Percentiles rank a stretch among this genome's conserved stretches.
These are phyloP conservation scores for Acrossocheilus fasciatus DNA, from an alignment of 2,797 vertebrate species.

Conservation along the genomic window DNA sequence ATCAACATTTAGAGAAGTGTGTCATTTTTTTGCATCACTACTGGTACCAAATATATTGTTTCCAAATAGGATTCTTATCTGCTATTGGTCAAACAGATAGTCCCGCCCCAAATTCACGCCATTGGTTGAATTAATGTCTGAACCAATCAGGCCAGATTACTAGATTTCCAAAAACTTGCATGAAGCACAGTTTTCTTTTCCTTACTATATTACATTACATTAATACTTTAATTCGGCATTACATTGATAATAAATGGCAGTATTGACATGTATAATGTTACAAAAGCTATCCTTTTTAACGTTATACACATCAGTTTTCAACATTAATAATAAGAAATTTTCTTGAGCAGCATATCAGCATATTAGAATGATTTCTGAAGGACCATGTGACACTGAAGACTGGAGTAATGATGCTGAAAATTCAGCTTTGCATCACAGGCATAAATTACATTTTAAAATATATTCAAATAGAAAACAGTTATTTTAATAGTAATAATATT, in stretches of 20 bases:
- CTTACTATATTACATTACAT: neutral
- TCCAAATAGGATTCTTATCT: neutral
- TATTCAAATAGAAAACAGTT: neutral
- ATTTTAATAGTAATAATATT: neutral
- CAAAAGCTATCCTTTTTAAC: neutral
- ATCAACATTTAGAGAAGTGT: neutral
- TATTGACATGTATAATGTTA: neutral
- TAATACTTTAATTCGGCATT: neutral
- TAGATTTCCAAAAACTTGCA: neutral
- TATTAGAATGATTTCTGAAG: neutral
- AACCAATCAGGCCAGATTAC: conserved; percentile 1
- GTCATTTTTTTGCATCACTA: neutral
- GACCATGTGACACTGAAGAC: neutral
- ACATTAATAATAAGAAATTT: neutral
- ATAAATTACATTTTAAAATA: neutral
- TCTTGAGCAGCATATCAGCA: neutral
- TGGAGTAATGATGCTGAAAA: neutral
- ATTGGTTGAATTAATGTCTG: neutral
- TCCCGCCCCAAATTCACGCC: neutral
- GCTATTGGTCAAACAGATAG: neutral
- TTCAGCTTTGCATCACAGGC: neutral
- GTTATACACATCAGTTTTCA: neutral
- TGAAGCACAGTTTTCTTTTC: neutral
- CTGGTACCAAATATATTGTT: neutral
- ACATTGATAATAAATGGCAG: neutral